phyloP scores from a whole-genome alignment of 2,797 vertebrate genomes.

The Neomorphus geoffroyi region DNA sequence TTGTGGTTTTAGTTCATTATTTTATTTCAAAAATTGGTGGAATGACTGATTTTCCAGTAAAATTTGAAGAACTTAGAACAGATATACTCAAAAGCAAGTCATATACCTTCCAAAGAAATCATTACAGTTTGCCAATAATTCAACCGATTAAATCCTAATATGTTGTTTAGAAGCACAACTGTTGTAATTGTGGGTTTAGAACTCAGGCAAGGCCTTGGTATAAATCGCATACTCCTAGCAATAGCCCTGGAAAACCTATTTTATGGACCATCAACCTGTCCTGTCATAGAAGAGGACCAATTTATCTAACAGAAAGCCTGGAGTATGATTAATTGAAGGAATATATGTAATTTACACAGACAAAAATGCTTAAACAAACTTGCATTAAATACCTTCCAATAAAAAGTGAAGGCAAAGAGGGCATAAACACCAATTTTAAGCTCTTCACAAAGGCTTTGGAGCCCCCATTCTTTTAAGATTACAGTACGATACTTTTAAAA shows the following conservation, averaged over 20 bases:
- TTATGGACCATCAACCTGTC: slow-evolving; percentile 30
- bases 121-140: not conserved
- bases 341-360: not conserved
- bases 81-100: not conserved
- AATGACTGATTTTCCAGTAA: not conserved
- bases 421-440: not conserved
- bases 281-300: not conserved
- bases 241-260: slow-evolving; percentile 26
- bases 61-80: not conserved
- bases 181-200: not conserved
- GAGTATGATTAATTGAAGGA: not conserved
- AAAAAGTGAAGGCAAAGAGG: not conserved
- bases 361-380: not conserved
- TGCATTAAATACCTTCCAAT: not conserved
- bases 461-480: not conserved
- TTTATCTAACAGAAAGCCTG: slow-evolving; percentile 31
- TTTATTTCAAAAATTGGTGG: not conserved
- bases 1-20: not conserved
- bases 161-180: not conserved
- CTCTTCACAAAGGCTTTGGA: not conserved
- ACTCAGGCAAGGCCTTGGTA: not conserved
- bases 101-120: not conserved
- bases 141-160: not conserved
- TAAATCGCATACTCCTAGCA: not conserved
- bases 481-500: not conserved